phyloP scores from a whole-genome alignment of 2,888 invertebrate genomes.

The Xestoiulus laeticollis region DNA sequence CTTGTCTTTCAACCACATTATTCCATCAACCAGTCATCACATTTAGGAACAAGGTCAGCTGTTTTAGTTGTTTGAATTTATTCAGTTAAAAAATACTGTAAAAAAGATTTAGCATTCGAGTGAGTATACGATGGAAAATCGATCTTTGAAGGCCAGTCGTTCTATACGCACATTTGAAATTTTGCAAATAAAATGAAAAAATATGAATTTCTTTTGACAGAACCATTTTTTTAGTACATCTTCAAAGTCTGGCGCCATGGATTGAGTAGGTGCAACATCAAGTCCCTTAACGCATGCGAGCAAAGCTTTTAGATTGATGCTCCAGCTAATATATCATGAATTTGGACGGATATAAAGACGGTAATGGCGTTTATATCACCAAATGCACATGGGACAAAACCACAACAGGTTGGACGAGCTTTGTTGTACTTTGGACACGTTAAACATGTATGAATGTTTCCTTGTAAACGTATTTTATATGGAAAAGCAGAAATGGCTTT shows the following conservation, averaged over 20 bases:
- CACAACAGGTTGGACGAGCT: background rate
- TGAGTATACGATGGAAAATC: background rate
- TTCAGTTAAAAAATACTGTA: background rate
- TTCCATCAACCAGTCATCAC: too few species aligned
- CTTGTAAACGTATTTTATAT: background rate
- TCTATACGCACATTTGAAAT: background rate
- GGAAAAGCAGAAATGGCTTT: background rate
- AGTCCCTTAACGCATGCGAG: background rate
- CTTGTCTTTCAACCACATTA: too few species aligned
- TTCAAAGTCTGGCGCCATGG: background rate
- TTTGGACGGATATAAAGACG: background rate
- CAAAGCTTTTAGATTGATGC: background rate
- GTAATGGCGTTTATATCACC: background rate
- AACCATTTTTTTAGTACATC: background rate
- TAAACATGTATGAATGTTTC: background rate
- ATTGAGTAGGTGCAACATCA: background rate
- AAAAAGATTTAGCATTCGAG: background rate
- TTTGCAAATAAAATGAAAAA: slow-evolving; percentile 29
- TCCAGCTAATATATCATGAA: background rate
- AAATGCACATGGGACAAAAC: background rate
- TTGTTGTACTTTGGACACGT: background rate
- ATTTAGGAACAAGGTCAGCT: too few species aligned
- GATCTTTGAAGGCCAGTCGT: background rate
- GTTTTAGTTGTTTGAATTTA: too few species aligned
- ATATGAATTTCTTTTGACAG: background rate